A percentile compares a stretch with the other conserved stretches of the same genome.
Conservation (phyloP, 2,888 invertebrate species). For the Lepeophtheirus nordmannii region DNA sequence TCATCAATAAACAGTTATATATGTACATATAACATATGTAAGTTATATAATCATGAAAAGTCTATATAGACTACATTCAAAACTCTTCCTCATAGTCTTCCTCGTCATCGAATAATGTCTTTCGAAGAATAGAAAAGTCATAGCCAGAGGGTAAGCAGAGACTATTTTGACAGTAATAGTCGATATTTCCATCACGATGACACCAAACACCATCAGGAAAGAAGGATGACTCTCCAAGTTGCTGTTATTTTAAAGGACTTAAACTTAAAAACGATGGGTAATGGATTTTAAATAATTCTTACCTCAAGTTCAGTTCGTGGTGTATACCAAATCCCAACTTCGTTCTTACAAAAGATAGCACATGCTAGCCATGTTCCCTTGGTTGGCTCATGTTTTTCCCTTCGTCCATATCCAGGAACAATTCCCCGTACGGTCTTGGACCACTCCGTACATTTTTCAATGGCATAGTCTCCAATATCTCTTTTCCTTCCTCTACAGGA, state of each 20-base stretch:
- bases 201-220: background rate
- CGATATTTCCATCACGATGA: background rate
- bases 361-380: background rate
- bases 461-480: background rate
- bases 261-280: background rate
- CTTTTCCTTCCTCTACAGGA: background rate
- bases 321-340: background rate
- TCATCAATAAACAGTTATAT: too few relatives aligned
- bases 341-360: background rate
- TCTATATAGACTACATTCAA: too few relatives aligned
- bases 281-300: background rate
- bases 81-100: background rate
- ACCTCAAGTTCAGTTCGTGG: conserved; percentile 5
- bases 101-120: background rate
- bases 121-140: background rate
- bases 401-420: background rate
- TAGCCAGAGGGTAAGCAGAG: background rate
- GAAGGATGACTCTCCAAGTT: background rate
- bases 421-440: background rate
- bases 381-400: background rate
- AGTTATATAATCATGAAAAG: too few relatives aligned
- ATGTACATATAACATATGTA: too few relatives aligned
- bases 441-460: background rate
- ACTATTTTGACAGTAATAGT: background rate
- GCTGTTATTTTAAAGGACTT: background rate